A percentile compares a stretch with the other conserved stretches of the same genome.
phyloP scores from a whole-genome alignment of 2,888 invertebrate species.

The Tipula unca region DNA sequence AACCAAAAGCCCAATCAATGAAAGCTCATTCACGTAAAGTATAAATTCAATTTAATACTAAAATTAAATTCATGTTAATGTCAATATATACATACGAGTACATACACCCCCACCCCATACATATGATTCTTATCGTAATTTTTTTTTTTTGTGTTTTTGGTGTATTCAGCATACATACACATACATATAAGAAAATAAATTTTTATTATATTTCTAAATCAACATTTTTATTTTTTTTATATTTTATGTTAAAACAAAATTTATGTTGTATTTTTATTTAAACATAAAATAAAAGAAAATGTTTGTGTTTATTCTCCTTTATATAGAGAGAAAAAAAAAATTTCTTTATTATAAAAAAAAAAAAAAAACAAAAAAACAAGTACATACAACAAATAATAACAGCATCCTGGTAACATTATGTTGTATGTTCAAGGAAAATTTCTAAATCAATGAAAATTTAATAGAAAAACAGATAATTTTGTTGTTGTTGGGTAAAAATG shows the following conservation, averaged over 20 bases:
- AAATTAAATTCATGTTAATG: constrained; percentile 14
- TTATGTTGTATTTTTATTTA: constrained; percentile 14
- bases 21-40: neutral
- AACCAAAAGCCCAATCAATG: neutral
- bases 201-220: constrained; percentile 8
- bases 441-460: neutral
- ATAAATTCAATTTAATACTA: neutral
- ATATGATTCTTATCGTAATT: neutral
- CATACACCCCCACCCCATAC: neutral
- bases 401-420: neutral
- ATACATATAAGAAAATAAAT: neutral
- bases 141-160: neutral
- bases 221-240: neutral
- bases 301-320: neutral
- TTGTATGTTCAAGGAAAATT: neutral
- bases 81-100: neutral
- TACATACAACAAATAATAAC: neutral
- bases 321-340: neutral
- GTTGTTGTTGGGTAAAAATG: neutral
- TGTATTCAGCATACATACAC: neutral
- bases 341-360: neutral
- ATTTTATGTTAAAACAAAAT: neutral
- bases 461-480: neutral
- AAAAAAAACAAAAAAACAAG: neutral
- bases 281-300: neutral